Percentiles rank a stretch among this genome's conserved stretches.
Evolutionary conservation across 2,113 vertebrate species (phyloP).

Genomic region (Amphilophus citrinellus): DNA sequence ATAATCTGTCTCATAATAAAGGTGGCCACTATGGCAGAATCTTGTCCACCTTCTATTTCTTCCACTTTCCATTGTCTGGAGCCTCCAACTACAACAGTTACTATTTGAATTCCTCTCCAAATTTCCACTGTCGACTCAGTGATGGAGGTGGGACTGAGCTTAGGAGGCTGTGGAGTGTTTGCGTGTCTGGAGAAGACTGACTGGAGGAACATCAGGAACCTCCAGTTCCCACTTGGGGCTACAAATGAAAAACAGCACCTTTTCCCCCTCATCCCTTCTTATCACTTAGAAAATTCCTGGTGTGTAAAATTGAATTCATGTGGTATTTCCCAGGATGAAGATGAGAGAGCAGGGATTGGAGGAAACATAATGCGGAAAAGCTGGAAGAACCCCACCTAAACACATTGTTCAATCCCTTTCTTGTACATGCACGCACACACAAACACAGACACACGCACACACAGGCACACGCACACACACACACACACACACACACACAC

Average conservation of each 20-base stretch:
- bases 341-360: constrained; percentile 38
- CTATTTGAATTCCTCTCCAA: constrained; percentile 31
- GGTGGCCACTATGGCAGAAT: not conserved
- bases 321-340: constrained; percentile 54
- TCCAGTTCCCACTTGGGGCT: constrained; percentile 28
- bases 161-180: constrained; percentile 26
- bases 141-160: constrained; percentile 26
- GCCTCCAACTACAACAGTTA: constrained; percentile 11
- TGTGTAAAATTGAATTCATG: constrained; percentile 77
- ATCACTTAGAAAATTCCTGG: constrained; percentile 68
- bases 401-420: not conserved
- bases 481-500: constrained; percentile 1
- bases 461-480: not conserved
- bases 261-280: constrained; percentile 51
- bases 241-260: constrained; percentile 40
- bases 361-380: constrained; percentile 24
- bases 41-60: constrained; percentile 20
- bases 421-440: not conserved
- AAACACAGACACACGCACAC: not conserved
- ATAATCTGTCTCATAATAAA: constrained; percentile 38
- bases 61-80: constrained; percentile 38
- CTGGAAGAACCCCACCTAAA: constrained; percentile 11
- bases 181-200: constrained; percentile 1
- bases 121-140: not conserved
- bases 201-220: constrained; percentile 22